phyloP scores from a whole-genome alignment of 2,888 invertebrate genomes.

The Melinaea marsaeus region DNA sequence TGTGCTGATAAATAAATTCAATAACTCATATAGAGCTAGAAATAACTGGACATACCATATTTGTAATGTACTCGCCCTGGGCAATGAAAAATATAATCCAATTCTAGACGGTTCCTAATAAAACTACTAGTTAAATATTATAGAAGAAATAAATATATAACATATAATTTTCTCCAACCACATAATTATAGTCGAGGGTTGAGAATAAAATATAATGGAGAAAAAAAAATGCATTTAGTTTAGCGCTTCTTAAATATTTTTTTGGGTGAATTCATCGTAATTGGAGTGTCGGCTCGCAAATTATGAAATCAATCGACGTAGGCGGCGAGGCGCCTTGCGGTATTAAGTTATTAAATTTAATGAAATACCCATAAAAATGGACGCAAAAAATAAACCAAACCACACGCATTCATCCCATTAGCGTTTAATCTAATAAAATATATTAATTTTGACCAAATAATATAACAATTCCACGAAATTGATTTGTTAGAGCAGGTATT shows the following conservation, averaged over 20 bases:
- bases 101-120: neutral
- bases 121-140: too few species aligned
- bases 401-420: constrained; percentile 68
- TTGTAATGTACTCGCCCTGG: constrained; percentile 48
- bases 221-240: constrained; percentile 21
- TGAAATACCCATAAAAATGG: constrained; percentile 57
- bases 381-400: constrained; percentile 62
- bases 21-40: constrained; percentile 60
- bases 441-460: constrained; percentile 58
- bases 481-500: constrained; percentile 32
- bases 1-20: constrained; percentile 68
- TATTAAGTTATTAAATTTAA: constrained; percentile 73
- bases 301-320: constrained; percentile 71
- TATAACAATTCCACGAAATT: constrained; percentile 46
- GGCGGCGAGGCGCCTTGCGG: constrained; percentile 70
- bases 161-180: constrained; percentile 18
- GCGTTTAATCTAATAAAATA: constrained; percentile 63
- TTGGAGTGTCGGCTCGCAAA: constrained; percentile 59
- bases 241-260: constrained; percentile 41
- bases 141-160: neutral
- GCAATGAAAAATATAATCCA: constrained; percentile 27
- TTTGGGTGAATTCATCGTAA: constrained; percentile 58
- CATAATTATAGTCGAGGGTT: constrained; percentile 23
- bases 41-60: constrained; percentile 27
- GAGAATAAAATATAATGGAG: constrained; percentile 16